Evolutionary conservation across 2,888 invertebrate species (phyloP).

Genomic region (Harpagoxenus sublaevis): DNA sequence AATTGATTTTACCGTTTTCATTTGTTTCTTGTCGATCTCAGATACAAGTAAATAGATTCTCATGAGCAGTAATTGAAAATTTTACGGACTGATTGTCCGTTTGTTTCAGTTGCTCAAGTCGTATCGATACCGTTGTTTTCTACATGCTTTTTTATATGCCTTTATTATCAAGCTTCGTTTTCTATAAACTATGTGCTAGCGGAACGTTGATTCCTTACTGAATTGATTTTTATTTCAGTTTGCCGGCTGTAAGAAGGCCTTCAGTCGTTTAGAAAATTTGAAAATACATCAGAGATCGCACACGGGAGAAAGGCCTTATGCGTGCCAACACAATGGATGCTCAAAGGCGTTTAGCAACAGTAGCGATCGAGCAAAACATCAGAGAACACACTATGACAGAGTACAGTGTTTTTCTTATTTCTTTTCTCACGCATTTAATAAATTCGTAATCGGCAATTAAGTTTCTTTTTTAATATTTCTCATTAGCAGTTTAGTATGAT

Average conservation of each 20-base stretch:
- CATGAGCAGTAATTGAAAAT: not conserved
- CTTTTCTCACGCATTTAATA: not conserved
- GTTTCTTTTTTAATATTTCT: not conserved
- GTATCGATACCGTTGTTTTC: not conserved
- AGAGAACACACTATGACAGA: conserved; percentile 99
- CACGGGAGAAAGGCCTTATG: conserved; percentile 98
- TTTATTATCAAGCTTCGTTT: not conserved
- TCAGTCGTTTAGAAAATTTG: conserved; percentile 98
- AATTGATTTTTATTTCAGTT: conserved; percentile 89
- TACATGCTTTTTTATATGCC: no score
- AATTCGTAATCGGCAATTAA: not conserved
- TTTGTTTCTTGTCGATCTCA: not conserved
- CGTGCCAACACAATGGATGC: conserved; percentile 97
- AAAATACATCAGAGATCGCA: conserved; percentile 99
- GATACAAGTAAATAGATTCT: not conserved
- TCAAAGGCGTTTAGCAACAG: conserved; percentile 99
- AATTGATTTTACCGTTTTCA: not conserved
- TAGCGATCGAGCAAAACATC: conserved; percentile 99
- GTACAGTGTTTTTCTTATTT: conserved; percentile 87
- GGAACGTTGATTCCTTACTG: not conserved
- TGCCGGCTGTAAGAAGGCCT: conserved; percentile 97
- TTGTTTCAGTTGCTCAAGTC: not conserved
- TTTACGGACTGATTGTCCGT: no score
- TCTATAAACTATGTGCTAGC: not conserved
- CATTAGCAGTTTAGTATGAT: not conserved